Percentiles rank a stretch among this genome's conserved stretches.
Conservation (phyloP, 2,888 invertebrate species). For the Ischnus inquisitorius region DNA sequence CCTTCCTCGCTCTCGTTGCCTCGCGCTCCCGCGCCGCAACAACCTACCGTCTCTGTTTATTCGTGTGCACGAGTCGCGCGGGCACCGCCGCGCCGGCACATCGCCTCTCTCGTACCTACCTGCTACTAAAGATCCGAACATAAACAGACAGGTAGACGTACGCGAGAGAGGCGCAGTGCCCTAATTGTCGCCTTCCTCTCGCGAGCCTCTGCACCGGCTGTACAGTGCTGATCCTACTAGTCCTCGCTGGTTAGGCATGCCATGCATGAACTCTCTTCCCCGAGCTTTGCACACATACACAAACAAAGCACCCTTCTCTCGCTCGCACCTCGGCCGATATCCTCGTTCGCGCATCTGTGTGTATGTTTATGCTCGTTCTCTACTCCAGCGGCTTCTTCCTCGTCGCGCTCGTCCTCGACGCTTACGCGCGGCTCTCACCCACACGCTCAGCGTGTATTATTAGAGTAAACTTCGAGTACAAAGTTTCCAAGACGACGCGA, state of each 20-base stretch:
- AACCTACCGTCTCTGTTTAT: conserved; percentile 67
- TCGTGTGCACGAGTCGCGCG: conserved; percentile 30
- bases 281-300: not conserved
- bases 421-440: conserved; percentile 62
- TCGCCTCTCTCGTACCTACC: conserved; percentile 47
- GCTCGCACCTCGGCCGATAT: conserved; percentile 16
- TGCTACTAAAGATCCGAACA: conserved; percentile 67
- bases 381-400: not conserved
- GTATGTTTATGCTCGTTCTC: conserved; percentile 40
- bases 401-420: conserved; percentile 40
- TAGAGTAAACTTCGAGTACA: conserved; percentile 51
- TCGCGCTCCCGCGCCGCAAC: conserved; percentile 70
- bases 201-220: conserved; percentile 48
- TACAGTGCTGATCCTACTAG: conserved; percentile 49
- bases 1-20: conserved; percentile 72
- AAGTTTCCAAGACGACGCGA: conserved; percentile 40
- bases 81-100: conserved; percentile 15
- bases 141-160: conserved; percentile 68
- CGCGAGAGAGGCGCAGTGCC: conserved; percentile 79
- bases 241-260: conserved; percentile 60
- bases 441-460: conserved; percentile 61
- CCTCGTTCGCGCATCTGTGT: conserved; percentile 23
- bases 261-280: conserved; percentile 49
- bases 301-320: not conserved
- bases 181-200: conserved; percentile 83